Evolutionary conservation across 2,888 invertebrate species (phyloP).

Genomic region (Melinopterus prodromus): DNA sequence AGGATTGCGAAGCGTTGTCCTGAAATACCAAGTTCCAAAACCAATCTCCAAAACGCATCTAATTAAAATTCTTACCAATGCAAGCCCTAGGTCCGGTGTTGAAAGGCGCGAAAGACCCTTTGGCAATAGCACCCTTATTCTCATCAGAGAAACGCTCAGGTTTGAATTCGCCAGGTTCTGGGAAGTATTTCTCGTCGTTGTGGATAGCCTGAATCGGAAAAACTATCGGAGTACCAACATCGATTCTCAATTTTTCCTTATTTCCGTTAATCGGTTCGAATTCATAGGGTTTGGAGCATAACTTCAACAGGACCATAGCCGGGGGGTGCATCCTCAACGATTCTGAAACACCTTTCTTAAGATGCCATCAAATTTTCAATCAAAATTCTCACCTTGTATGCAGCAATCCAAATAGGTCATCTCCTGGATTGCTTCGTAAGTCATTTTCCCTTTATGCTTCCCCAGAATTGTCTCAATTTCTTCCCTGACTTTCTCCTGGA

Average conservation of each 20-base stretch:
- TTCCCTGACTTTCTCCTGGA: slow-evolving; percentile 58
- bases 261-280: slow-evolving; percentile 41
- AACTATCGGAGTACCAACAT: slow-evolving; percentile 39
- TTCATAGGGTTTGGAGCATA: slow-evolving; percentile 46
- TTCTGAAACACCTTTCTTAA: slow-evolving; percentile 47
- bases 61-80: slow-evolving; percentile 43
- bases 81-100: slow-evolving; percentile 52
- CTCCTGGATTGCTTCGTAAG: slow-evolving; percentile 62
- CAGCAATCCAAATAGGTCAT: slow-evolving; percentile 52
- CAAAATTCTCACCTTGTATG: slow-evolving; percentile 28
- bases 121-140: slow-evolving; percentile 46
- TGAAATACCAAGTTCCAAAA: slow-evolving; percentile 45
- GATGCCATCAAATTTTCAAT: slow-evolving; percentile 27
- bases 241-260: slow-evolving; percentile 39
- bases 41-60: slow-evolving; percentile 51
- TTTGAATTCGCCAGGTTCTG: slow-evolving; percentile 52
- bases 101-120: slow-evolving; percentile 49
- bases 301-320: slow-evolving; percentile 38
- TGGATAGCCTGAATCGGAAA: slow-evolving; percentile 45
- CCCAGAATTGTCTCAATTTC: slow-evolving; percentile 55
- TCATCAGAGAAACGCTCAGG: slow-evolving; percentile 57
- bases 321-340: slow-evolving; percentile 44
- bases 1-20: slow-evolving; percentile 49
- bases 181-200: slow-evolving; percentile 42
- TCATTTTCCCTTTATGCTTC: slow-evolving; percentile 52